phyloP scores from a whole-genome alignment of 1,140 invertebrate species.

The Drosophila yakuba region DNA sequence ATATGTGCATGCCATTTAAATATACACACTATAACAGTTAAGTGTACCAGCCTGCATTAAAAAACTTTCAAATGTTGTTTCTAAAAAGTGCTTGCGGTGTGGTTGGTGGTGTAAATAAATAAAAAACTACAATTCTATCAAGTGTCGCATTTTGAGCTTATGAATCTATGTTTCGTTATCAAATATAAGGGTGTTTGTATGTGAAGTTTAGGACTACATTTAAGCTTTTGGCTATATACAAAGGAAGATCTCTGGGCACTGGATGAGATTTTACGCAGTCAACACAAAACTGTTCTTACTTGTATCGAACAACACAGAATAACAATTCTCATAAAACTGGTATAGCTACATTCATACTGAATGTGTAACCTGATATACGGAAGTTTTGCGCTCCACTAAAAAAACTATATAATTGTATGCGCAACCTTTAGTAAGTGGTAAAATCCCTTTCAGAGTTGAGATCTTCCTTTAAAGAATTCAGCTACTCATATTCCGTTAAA shows the following conservation, averaged over 20 bases:
- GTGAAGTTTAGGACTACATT: slow-evolving; percentile 38
- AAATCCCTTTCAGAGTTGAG: not conserved
- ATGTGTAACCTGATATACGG: not conserved
- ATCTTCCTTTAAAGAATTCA: slow-evolving; percentile 10
- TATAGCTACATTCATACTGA: not conserved
- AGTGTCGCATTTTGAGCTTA: slow-evolving; percentile 69
- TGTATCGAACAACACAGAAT: not conserved
- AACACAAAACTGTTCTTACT: not conserved
- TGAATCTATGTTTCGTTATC: slow-evolving; percentile 63
- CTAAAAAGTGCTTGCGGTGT: slow-evolving; percentile 57
- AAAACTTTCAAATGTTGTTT: slow-evolving; percentile 46
- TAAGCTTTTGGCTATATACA: slow-evolving; percentile 62
- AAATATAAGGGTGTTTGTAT: slow-evolving; percentile 56
- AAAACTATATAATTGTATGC: not conserved
- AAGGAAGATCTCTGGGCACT: slow-evolving; percentile 4
- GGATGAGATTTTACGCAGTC: not conserved
- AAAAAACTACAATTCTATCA: slow-evolving; percentile 67
- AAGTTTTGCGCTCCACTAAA: not conserved
- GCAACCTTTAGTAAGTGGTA: not conserved
- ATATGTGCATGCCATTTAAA: slow-evolving; percentile 18
- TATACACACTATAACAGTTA: slow-evolving; percentile 39
- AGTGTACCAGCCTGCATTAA: slow-evolving; percentile 28
- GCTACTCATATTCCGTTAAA: slow-evolving; percentile 19
- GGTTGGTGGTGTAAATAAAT: slow-evolving; percentile 64
- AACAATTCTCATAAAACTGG: not conserved